Percentiles rank a stretch among this genome's conserved stretches.
Conservation (phyloP, 1,140 invertebrate genomes). For the Atta colombica region DNA sequence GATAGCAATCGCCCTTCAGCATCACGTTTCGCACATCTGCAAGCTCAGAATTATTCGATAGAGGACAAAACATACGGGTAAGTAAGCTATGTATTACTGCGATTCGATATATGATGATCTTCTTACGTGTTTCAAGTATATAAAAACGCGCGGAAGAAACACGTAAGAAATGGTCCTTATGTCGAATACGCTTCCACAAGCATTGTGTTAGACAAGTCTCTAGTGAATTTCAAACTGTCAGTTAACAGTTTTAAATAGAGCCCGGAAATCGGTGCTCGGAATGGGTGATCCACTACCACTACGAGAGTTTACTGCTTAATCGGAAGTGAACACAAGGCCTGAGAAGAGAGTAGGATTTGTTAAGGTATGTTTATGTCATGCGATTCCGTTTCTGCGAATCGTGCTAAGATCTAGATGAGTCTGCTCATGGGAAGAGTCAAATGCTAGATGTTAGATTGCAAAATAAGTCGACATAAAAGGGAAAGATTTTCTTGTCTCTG, state of each 20-base stretch:
- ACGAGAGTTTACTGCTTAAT: conserved; percentile 74
- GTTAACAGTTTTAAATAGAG: conserved; percentile 75
- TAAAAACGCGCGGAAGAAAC: not conserved
- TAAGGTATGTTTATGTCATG: conserved; percentile 76
- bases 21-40: conserved; percentile 91
- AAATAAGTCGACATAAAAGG: not conserved
- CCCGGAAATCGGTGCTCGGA: conserved; percentile 73
- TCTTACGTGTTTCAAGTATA: conserved; percentile 55
- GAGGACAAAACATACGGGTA: conserved; percentile 97
- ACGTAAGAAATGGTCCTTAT: conserved; percentile 67
- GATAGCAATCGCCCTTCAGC: conserved; percentile 91
- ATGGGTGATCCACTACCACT: conserved; percentile 74
- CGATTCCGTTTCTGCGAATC: conserved; percentile 66
- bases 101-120: conserved; percentile 61
- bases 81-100: conserved; percentile 79
- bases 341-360: conserved; percentile 74
- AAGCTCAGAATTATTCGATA: conserved; percentile 98
- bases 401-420: conserved; percentile 57
- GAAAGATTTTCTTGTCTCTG: not conserved
- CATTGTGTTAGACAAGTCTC: conserved; percentile 69
- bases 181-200: conserved; percentile 60
- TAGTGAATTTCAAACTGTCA: conserved; percentile 77
- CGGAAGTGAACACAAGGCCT: conserved; percentile 69
- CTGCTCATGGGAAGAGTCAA: conserved; percentile 9
- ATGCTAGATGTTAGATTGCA: conserved; percentile 24